Evolutionary conservation across 2,113 vertebrate species (phyloP), one percentile per base, ranked within the genome.

Genomic region (Amphiprion percula): DNA sequence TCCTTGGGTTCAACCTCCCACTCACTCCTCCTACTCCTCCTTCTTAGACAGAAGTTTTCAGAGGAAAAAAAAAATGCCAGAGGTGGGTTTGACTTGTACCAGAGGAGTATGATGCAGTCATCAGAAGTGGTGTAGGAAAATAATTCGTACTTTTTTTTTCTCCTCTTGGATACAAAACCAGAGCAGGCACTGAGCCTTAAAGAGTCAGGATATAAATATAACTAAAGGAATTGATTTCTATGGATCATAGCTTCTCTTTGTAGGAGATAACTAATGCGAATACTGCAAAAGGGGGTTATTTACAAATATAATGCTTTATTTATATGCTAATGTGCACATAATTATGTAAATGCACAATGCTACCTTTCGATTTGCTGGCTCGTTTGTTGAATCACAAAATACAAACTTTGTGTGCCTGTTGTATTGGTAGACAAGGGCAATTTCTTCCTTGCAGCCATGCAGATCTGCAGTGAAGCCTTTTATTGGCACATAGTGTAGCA

Each of bases 321-420:
- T 90, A 90, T 88, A 93, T 93, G 89, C 85, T 91, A 92, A 93
- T 93, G 74, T 80, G 80, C 76, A 86, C 82, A 90, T 88, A 86
- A 92, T 92, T 91, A 94, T 93, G 90, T 81, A 93, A 93, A 93
- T 92, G 82, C 44, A 49, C 69, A 74, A 80, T 79, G 53, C 75
- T 71, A 74, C 80, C 84, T 88, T 90, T 91, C 49, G 56, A 88
- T 89, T 90, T 82, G 62, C 65, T 54, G 39, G 74, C 82, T 87
- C 26, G 74, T 80, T 93, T 84, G 79, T 83, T 80, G 85, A 87
- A 85, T 87, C 47, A 58, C 28, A 83, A 89, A 89, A 87, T 49
- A 72, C 54, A 85, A 87, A 90, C 76, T 79, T 82, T 78, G 69
- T 63, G 65, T 63, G 64, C 46, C 60, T 71, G 84, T 77, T 79